Base-by-base conservation (phyloP, 1,140 invertebrate genomes). In the Trichoplusia ni region DNA sequence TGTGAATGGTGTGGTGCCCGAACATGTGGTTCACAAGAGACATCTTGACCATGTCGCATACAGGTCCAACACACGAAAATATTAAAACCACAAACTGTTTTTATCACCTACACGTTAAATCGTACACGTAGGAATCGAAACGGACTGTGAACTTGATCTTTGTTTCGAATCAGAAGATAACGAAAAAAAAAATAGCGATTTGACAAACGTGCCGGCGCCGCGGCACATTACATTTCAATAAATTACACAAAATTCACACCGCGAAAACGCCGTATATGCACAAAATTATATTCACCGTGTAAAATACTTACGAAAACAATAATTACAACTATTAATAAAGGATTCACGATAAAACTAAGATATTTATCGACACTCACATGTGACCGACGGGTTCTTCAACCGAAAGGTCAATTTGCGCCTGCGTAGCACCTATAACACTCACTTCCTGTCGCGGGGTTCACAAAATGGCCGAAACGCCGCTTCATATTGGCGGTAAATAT, bases 301-400 rank as follows among this genome's bases (percentile, higher is more conserved):
- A 80, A 86, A 86, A 90, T 90, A 91, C 89, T 91, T 91, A 91
- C 89, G 60, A 89, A 85, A 90, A 82, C 71, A 75, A 75, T 84
- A 80, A 80, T 77, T 71, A 81, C 68, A 77, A 84, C 74, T 85
- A 84, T 77, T 79, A 78, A 79, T 79, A 82, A 79, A 73, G 79
- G 79, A 81, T 79, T 83, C 84, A 84, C 84, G 69, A 76, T 85
- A 84, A 86, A 85, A 86, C 73, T 85, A 86, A 82, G 81, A 90
- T 90, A 90, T 90, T 91, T 90, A 91, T 91, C 87, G 87, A 90
- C 89, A 91, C 90, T 91, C 89, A 91, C 90, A 91, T 91, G 90
- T 91, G 90, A 91, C 89, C 87, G 89, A 91, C 84, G 90, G 90
- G 88, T 90, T 90, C 89, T 90, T 90, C 86, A 90, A 91, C 87